Evolutionary conservation across 2,113 vertebrate species (phyloP).

Genomic region (Bujurquina vittata): DNA sequence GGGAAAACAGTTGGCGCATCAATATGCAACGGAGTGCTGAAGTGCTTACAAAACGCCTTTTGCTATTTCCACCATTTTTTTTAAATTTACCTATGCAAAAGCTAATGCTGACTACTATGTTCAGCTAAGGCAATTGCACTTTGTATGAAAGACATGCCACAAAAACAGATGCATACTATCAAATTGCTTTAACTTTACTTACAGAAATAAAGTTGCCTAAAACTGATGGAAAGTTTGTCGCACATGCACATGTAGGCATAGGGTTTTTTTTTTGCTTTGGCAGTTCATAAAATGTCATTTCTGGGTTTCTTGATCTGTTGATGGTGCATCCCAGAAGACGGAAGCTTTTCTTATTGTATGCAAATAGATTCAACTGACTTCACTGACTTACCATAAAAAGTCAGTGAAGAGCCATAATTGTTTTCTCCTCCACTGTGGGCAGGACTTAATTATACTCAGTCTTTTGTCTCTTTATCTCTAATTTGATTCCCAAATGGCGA

Average conservation of each 20-base stretch:
- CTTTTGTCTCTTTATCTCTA: slow-evolving; percentile 1
- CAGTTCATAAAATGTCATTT: not conserved
- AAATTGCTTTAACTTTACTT: not conserved
- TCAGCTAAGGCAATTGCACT: not conserved
- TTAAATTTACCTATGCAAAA: not conserved
- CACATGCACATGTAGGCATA: too few relatives aligned
- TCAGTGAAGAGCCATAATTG: not conserved
- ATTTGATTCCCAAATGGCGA: slow-evolving; percentile 16
- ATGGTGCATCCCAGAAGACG: not conserved
- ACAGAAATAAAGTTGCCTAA: not conserved
- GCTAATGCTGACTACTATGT: not conserved
- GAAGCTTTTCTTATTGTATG: not conserved
- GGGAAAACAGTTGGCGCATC: not conserved
- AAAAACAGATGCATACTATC: not conserved
- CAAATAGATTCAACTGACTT: not conserved
- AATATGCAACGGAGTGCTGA: not conserved
- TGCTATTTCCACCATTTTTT: not conserved
- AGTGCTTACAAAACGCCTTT: too few relatives aligned
- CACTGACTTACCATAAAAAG: not conserved
- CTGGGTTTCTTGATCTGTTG: not conserved
- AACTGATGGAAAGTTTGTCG: not conserved
- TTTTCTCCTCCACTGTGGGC: not conserved
- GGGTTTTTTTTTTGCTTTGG: not conserved
- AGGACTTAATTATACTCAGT: not conserved
- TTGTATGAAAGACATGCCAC: not conserved